Conservation (phyloP, 1,140 invertebrate genomes). For the Cotesia vestalis region DNA sequence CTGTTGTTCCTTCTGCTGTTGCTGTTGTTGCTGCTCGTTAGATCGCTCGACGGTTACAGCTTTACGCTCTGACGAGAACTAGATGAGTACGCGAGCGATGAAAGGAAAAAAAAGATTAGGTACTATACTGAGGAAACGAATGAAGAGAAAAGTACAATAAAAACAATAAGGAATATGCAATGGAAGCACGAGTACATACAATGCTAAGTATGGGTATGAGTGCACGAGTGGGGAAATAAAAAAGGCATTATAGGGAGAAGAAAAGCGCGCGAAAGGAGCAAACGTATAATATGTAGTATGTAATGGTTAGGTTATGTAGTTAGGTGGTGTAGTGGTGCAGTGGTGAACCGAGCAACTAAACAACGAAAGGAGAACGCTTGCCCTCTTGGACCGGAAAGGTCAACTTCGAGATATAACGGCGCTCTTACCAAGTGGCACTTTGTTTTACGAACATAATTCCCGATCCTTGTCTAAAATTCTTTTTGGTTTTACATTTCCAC, state of each 20-base stretch:
- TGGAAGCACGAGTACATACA: neutral
- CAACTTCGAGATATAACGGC: slow-evolving; percentile 30
- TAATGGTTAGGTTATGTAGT: no score
- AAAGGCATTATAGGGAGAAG: neutral
- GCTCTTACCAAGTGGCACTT: slow-evolving; percentile 27
- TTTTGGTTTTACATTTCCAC: neutral
- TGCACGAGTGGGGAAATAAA: neutral
- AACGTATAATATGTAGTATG: neutral
- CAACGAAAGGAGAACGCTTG: slow-evolving; percentile 27
- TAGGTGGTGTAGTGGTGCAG: no score
- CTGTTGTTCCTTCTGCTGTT: slow-evolving; percentile 1
- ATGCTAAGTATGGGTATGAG: neutral
- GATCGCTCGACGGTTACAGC: slow-evolving; percentile 14
- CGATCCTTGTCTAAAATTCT: slow-evolving; percentile 20
- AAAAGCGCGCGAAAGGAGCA: neutral
- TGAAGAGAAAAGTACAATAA: neutral
- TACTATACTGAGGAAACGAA: neutral
- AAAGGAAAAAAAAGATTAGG: neutral
- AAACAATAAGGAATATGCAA: no score
- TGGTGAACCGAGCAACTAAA: neutral
- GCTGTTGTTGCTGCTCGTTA: neutral
- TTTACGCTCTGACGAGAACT: slow-evolving; percentile 18
- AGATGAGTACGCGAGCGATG: slow-evolving; percentile 2
- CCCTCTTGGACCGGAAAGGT: slow-evolving; percentile 36
- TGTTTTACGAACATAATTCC: slow-evolving; percentile 26